Evolutionary conservation across 2,797 vertebrate genomes (phyloP), one percentile per base, ranked within the genome.

Genomic region (Botia almorhae): DNA sequence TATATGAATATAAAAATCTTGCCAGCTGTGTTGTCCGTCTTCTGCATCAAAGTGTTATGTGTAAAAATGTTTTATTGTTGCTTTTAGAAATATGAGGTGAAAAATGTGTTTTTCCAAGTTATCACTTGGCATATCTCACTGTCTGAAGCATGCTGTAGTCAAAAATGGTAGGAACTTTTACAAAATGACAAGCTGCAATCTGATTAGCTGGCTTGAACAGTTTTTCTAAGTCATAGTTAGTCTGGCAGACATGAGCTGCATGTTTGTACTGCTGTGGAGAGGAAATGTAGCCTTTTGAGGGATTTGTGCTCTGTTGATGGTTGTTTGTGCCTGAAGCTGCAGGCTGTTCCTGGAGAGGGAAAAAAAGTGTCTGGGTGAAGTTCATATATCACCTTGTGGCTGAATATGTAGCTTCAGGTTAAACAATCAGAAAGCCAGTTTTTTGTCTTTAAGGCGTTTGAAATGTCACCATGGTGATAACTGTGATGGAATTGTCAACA

Each of bases 331-430:
- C 50, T 43, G 17, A n/a, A 61, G 67, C 33, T 33, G 3, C 33
- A 33, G 33, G 43, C 67, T 39, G 7, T 39, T 78, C 76, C 68
- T 78, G 46, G 5, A 71, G 43, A 11, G 26, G 69, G 46, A 43
- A 69, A 48, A 77, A 69, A 60, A 33, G 33, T 51, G 68, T 39
- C 56, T 51, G 68, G 5, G 36, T 61, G 48, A 61, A 23, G 43
- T 51, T 78, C 68, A 63, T 71, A 71, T 23, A 51, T 78, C 68
- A 61, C 63, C 4, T 51, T 51, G 56, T 69, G 26, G 36, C 26
- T 69, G 61, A 55, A 78, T 61, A 55, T 12, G 43, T 78, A 70
- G 56, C 76, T 78, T 39, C 29, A 63, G 76, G 68, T 78, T 71
- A 63, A 78, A 78, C 67, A 21, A 69, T 69, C 55, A 33, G 21